A percentile compares a stretch with the other conserved stretches of the same genome.
Conservation (phyloP, 1,140 invertebrate species). For the Hetaerina americana region DNA sequence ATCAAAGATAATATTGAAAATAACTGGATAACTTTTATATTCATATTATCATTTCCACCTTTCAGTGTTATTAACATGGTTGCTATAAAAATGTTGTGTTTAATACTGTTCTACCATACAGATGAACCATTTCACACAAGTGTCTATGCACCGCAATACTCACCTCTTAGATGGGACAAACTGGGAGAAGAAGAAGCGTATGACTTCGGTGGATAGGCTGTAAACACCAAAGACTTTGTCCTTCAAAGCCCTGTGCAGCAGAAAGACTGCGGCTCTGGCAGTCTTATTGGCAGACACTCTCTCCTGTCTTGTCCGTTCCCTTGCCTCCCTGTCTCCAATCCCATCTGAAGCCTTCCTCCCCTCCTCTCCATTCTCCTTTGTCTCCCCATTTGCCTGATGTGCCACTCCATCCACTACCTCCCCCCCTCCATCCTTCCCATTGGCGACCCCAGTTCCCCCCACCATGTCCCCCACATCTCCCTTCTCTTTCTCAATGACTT, state of each 20-base stretch:
- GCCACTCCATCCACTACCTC: not conserved
- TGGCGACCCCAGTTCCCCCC: not conserved
- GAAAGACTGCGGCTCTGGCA: constrained; percentile 56
- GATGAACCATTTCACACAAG: no score
- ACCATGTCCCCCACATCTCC: not conserved
- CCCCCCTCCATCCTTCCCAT: not conserved
- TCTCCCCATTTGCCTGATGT: not conserved
- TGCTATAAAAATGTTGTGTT: no score
- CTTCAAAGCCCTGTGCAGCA: constrained; percentile 60
- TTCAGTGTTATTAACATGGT: no score
- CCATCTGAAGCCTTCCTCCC: constrained; percentile 24
- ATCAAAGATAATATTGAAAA: no score
- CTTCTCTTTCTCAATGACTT: not conserved
- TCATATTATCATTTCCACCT: no score
- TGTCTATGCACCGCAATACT: no score
- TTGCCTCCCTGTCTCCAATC: constrained; percentile 7
- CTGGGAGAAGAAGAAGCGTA: constrained; percentile 61
- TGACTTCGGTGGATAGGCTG: constrained; percentile 62
- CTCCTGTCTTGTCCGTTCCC: not conserved
- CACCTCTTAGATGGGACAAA: constrained; percentile 59
- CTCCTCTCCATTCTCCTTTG: not conserved
- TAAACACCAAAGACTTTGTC: constrained; percentile 80
- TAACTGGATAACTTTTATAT: no score
- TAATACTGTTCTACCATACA: no score
- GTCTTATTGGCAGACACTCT: constrained; percentile 49